Conservation (phyloP, 1,140 invertebrate genomes). For the Hesperophylax magnus region DNA sequence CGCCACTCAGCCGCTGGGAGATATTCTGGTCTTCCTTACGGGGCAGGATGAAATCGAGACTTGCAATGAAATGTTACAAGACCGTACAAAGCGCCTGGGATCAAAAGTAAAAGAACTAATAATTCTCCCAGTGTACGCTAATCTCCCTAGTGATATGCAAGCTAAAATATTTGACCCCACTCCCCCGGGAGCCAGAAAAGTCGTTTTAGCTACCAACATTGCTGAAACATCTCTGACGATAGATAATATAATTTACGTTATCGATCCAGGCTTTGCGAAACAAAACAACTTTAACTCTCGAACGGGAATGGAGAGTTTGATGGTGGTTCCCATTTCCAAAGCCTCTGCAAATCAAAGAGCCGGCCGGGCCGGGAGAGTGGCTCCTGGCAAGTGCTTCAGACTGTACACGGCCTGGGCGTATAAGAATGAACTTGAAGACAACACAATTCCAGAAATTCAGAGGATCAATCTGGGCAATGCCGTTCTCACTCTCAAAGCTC, state of each 20-base stretch:
- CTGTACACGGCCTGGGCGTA: constrained; percentile 98
- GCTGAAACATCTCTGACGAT: constrained; percentile 99
- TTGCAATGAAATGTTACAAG: constrained; percentile 93
- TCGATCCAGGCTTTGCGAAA: constrained; percentile 99
- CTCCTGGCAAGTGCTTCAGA: constrained; percentile 97
- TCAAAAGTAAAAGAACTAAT: constrained; percentile 94
- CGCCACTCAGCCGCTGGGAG: constrained; percentile 94
- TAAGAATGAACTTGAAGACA: constrained; percentile 97
- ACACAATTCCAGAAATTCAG: constrained; percentile 98
- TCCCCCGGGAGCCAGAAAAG: constrained; percentile 94
- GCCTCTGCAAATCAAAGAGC: constrained; percentile 96
- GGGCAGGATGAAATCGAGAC: constrained; percentile 98
- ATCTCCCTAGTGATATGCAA: constrained; percentile 98
- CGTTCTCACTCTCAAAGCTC: constrained; percentile 95
- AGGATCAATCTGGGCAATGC: constrained; percentile 98
- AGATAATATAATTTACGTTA: constrained; percentile 99
- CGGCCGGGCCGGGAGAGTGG: constrained; percentile 92
- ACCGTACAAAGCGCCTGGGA: constrained; percentile 91
- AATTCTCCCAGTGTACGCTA: constrained; percentile 97
- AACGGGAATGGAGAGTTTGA: constrained; percentile 98
- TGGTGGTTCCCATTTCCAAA: constrained; percentile 98
- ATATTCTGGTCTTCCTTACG: constrained; percentile 97
- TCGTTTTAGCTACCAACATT: constrained; percentile 98
- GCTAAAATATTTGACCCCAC: constrained; percentile 98
- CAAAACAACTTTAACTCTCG: constrained; percentile 99